Base-by-base conservation (phyloP, 2,888 invertebrate genomes). In the Oasisia sp. region DNA sequence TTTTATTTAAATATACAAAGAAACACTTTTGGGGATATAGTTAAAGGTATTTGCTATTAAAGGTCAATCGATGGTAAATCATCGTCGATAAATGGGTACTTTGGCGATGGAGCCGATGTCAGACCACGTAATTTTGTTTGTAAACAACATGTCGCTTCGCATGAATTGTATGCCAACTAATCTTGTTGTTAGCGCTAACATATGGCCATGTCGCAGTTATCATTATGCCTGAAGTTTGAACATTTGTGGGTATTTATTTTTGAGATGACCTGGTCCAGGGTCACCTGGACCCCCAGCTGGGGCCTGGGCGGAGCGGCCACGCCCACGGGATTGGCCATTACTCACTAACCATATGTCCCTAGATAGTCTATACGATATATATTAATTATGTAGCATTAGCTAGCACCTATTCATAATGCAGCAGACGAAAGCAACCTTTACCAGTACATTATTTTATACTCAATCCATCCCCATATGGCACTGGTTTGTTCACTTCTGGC, bases 81-180 rank as follows among this genome's bases (percentile, higher is more conserved):
- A 74, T 74, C 74, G 74, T 74, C 74, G 74, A 74, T 74, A 74
- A 74, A 74, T 74, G 74, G 74, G 74, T 27, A 74, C 19, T 74
- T 74, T 74, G 74, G 74, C 14, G 74, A 74, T 27, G 74, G 7
- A 74, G n/a, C 27, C 7, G 74, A 74, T 74, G 27, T n/a, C n/a
- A 74, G 27, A 74, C 74, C 74, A 74, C 74, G 74, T 74, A 19
- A 74, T n/a, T 74, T 74, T 74, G 74, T 74, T 74, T 27, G n/a
- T 74, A 74, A 74, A 74, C 74, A 74, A 7, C 74, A 74, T 27
- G 27, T 19, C 74, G n/a, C 74, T 74, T 19, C 74, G 74, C 74
- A 74, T 74, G 27, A n/a, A 27, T 74, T 74, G 74, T 74, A 19
- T 19, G 27, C 74, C 74, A 27, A n/a, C 74, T 74, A 74, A 5